These are phyloP conservation scores for Ciona savignyi DNA, from an alignment of 23 tunicate species.

Conservation along the genomic window DNA sequence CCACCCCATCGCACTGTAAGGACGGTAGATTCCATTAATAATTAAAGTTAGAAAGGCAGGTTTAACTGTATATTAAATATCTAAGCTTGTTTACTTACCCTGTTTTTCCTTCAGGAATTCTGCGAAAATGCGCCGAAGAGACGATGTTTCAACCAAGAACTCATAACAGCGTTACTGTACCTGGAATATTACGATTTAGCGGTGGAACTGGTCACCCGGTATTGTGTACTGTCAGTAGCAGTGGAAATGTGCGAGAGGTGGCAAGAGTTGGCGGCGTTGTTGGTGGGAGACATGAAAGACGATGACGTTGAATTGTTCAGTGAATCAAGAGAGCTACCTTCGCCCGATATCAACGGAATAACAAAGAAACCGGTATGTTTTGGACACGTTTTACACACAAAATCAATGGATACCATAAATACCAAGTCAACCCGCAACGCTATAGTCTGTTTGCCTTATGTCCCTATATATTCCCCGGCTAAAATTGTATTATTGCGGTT, in stretches of 20 bases:
- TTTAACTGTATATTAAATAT: no score
- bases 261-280: neutral
- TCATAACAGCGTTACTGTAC: conserved; percentile 43
- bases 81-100: no score
- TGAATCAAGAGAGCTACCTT: neutral
- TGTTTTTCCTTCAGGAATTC: conserved; percentile 23
- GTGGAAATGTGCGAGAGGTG: conserved; percentile 17
- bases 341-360: neutral
- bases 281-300: conserved; percentile 15
- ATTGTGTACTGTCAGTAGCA: conserved; percentile 34
- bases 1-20: no score
- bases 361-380: neutral
- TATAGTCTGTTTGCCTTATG: no score
- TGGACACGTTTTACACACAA: no score
- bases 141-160: conserved; percentile 13
- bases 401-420: no score
- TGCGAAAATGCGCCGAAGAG: conserved; percentile 18
- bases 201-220: conserved; percentile 13
- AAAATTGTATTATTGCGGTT: no score
- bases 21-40: no score
- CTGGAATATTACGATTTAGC: conserved; percentile 51
- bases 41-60: no score
- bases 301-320: neutral
- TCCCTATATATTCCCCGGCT: no score
- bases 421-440: no score